Base-by-base conservation (phyloP, 92 coral and sea anemone species). In the Zoanthus sociatus region DNA sequence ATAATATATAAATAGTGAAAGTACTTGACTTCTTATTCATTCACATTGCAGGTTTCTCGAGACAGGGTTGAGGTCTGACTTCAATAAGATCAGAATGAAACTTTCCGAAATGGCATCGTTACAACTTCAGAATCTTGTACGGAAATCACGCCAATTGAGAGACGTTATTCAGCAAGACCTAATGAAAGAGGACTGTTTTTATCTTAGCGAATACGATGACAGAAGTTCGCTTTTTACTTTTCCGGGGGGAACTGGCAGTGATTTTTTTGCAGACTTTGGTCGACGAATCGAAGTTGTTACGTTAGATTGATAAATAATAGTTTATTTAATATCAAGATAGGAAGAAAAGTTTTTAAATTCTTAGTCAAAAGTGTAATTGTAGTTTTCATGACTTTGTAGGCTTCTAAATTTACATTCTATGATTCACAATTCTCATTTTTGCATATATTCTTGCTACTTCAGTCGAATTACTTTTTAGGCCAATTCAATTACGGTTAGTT, bases 61-160 rank as follows among this genome's bases (percentile, higher is more conserved):
- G 78, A 95, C 99, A 30, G 99, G 99, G 14, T 84, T 90, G 56
- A 95, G 98, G 64, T 97, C 99, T 7, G 99, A 97, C 85, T 97
- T 97, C 93, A 97, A 95, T 94, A 95, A 96, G 88, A 94, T 97
- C 89, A 90, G 99, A 88, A 92, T 94, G 86, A 97, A 97, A 85
- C 87, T 97, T 50, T 94, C 99, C 45, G 99, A 97, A 79, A 97
- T 97, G 95, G 97, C 94, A 5, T 79, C 92, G 30, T 84, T 95
- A 73, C 98, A 97, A 67, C 93, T 97, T n/a, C 98, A 92, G 83
- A 92, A 91, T 79, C 92, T 97, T 20, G 90, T 90, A 46, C 92
- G 99, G 26, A 97, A 95, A 73, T 97, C 99, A 18, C 98, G 98
- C 15, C 99, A 97, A 78, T 90, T 97, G 31, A 88, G 94, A 76